Conservation (phyloP, 2,113 vertebrate species). For the Dasyornis broadbenti region DNA sequence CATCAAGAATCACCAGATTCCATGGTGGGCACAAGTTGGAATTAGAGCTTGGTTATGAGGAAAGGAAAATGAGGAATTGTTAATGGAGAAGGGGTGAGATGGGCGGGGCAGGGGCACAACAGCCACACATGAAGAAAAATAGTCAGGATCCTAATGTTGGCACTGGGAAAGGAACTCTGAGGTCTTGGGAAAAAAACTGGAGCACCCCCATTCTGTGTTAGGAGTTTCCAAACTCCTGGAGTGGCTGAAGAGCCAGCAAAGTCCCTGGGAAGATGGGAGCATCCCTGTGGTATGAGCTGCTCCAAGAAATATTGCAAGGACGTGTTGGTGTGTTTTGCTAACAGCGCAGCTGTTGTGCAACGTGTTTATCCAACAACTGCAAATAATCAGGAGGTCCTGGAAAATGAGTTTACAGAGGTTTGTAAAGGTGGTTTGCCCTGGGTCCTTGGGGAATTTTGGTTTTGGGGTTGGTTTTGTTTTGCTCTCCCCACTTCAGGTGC, state of each 20-base stretch:
- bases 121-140: not conserved
- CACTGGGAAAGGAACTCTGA: not conserved
- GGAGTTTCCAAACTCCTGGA: not conserved
- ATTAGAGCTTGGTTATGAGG: not conserved
- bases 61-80: not conserved
- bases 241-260: not conserved
- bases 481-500: not conserved
- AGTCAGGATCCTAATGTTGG: not conserved
- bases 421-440: not conserved
- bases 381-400: not conserved
- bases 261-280: not conserved
- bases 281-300: not conserved
- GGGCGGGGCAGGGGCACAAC: not conserved
- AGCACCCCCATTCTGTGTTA: rapidly evolving
- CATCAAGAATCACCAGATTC: not conserved
- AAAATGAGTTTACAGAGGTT: not conserved
- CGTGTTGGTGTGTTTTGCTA: not conserved
- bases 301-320: not conserved
- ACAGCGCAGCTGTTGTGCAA: not conserved
- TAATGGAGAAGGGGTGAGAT: not conserved
- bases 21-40: not conserved
- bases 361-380: not conserved
- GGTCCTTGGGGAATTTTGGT: not conserved
- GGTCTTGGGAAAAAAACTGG: not conserved
- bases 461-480: not conserved